Base-by-base conservation (phyloP, 2,113 vertebrate genomes). In the Cynoglossus semilaevis region DNA sequence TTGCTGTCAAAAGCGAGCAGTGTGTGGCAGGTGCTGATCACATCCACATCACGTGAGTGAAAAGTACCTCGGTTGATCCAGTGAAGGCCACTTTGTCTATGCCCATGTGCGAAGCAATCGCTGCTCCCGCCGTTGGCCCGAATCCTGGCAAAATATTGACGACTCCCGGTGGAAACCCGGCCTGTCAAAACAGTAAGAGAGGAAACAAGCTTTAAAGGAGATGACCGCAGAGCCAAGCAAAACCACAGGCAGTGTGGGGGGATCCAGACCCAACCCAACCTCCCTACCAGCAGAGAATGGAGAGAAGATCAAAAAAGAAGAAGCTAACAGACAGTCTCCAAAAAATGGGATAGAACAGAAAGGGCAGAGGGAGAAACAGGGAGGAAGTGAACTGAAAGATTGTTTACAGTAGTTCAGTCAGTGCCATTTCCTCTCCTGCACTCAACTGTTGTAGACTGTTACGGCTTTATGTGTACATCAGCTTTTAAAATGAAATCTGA, bases 31-130 rank as follows among this genome's bases (percentile, higher is more conserved):
- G 62, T 74, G 59, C 35, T 61, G 47, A 62, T 65, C 22, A 35
- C 29, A 66, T 5, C 0, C 13, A 29, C 49, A 22, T 72, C 63
- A 36, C 42, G 44, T 14, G 44, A 61, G 16, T 13, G 17, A 73
- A 54, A 63, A 45, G 87, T 93, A 99, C 97, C 95, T 97, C 87
- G 1, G 95, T 98, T 51, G 97, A 99, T 80, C 97, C 97, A 36
- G 97, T 99, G 85, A 99, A 99, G 9, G 96, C 96, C 78, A 99
- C 94, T 92, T 99, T 99, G 89, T 99, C 95, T 72, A 99, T 95
- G 90, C 94, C 96, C 88, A 92, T 79, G 42, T 99, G 97, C 47
- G 93, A 94, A 51, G 94, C 92, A 65, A 99, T 98, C 5, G 95
- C 93, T 51, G 96, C 94, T 76, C 97, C 97, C 55, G 94, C 94